phyloP scores from a whole-genome alignment of 2,113 vertebrate genomes.

The Orientallactaga bullata region DNA sequence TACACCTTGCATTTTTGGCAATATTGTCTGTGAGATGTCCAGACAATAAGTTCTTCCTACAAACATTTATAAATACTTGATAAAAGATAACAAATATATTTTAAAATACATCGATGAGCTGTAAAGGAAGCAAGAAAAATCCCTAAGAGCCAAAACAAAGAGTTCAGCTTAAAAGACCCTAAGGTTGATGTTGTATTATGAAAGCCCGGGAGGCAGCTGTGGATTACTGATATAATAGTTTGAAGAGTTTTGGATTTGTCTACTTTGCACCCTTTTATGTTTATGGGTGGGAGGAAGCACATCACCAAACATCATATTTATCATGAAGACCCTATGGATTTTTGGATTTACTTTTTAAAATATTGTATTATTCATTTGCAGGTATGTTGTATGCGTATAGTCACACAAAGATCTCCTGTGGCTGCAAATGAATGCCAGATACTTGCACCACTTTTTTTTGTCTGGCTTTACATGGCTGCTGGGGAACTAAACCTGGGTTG shows the following conservation, averaged over 20 bases:
- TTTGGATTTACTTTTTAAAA: constrained; percentile 15
- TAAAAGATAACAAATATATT: constrained; percentile 57
- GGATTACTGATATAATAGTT: constrained; percentile 8
- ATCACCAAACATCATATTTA: constrained; percentile 35
- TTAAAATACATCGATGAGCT: constrained; percentile 61
- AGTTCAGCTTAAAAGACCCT: constrained; percentile 33
- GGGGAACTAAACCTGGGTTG: too few species aligned
- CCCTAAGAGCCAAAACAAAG: constrained; percentile 58
- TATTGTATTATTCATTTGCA: too few species aligned
- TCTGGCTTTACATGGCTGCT: too few species aligned
- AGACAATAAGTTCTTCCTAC: constrained; percentile 41
- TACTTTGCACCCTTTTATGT: not conserved
- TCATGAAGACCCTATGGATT: not conserved
- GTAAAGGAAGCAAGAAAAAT: constrained; percentile 60
- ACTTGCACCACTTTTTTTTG: too few species aligned
- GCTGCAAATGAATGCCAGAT: too few species aligned
- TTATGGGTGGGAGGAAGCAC: not conserved
- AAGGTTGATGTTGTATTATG: constrained; percentile 13
- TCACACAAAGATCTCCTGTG: too few species aligned
- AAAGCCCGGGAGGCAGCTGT: not conserved
- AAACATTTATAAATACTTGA: constrained; percentile 58
- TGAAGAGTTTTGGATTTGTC: not conserved
- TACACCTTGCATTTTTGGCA: constrained; percentile 30
- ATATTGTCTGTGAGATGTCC: not conserved
- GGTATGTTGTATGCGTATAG: too few species aligned